Percentiles rank a stretch among this genome's conserved stretches.
These are phyloP conservation scores for Neotoma lepida DNA, from an alignment of 2,113 vertebrate genomes.

Conservation along the genomic window DNA sequence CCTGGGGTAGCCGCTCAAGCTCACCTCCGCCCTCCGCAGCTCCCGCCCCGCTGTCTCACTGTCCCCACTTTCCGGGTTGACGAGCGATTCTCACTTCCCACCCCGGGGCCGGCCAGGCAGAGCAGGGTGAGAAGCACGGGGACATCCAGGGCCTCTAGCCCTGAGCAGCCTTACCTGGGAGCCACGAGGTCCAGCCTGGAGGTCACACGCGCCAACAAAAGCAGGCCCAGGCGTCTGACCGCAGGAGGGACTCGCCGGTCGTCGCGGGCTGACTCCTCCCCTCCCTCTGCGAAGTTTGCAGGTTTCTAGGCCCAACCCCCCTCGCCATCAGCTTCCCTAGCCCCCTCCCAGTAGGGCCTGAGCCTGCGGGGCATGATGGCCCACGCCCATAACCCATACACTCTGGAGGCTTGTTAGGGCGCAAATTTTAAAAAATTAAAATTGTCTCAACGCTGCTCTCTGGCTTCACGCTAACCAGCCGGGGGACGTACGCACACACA, in stretches of 20 bases:
- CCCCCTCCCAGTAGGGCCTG: background rate
- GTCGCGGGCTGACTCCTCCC: background rate
- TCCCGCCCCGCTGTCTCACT: background rate
- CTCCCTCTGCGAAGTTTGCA: background rate
- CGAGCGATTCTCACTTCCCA: background rate
- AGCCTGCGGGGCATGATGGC: background rate
- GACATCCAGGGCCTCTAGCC: background rate
- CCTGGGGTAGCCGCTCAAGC: background rate
- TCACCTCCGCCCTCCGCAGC: background rate
- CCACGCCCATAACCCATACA: background rate
- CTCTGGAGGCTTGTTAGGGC: background rate
- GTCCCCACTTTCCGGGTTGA: background rate
- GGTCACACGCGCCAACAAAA: background rate
- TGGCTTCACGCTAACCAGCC: background rate
- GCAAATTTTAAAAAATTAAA: background rate
- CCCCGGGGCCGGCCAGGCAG: background rate
- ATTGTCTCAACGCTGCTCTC: background rate
- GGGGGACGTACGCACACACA: background rate
- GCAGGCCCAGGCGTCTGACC: background rate
- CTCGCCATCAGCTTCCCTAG: background rate
- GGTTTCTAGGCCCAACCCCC: slow-evolving; percentile 2
- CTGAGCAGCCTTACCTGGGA: background rate
- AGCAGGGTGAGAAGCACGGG: background rate
- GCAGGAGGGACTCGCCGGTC: background rate
- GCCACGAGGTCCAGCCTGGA: background rate